phyloP scores from a whole-genome alignment of 2,888 invertebrate species.

The Mesorhabditis spiculigera region DNA sequence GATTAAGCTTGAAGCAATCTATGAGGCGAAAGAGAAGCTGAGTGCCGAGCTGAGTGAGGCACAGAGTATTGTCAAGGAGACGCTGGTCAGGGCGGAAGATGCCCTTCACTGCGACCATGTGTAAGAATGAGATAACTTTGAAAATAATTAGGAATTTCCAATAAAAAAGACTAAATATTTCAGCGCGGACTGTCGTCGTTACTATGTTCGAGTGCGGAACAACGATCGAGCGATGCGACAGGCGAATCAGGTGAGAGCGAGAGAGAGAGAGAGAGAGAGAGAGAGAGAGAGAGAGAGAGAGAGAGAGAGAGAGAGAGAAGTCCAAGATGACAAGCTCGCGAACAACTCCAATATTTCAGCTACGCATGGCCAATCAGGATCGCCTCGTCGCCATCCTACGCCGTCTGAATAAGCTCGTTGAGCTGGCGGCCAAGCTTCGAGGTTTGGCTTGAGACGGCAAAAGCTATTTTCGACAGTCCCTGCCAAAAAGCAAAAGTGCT shows the following conservation, averaged over 20 bases:
- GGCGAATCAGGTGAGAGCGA: slow-evolving; percentile 22
- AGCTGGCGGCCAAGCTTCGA: slow-evolving; percentile 28
- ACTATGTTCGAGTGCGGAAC: slow-evolving; percentile 32
- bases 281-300: neutral
- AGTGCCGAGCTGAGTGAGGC: slow-evolving; percentile 48
- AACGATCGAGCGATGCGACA: slow-evolving; percentile 35
- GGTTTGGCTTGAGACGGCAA: slow-evolving; percentile 14
- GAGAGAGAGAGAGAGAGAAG: no score
- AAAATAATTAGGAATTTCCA: neutral
- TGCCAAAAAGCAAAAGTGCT: neutral
- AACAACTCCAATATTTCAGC: slow-evolving; percentile 16
- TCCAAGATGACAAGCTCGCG: no score
- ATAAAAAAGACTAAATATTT: slow-evolving; percentile 10
- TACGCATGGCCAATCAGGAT: slow-evolving; percentile 28
- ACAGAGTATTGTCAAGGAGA: slow-evolving; percentile 46
- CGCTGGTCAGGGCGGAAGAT: slow-evolving; percentile 53
- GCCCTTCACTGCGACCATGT: slow-evolving; percentile 35
- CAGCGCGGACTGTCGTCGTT: slow-evolving; percentile 30
- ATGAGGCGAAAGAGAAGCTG: slow-evolving; percentile 42
- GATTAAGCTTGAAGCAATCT: slow-evolving; percentile 47
- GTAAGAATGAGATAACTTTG: slow-evolving; percentile 16
- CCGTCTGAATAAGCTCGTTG: slow-evolving; percentile 38
- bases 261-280: no score
- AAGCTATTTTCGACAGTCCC: neutral
- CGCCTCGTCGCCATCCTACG: slow-evolving; percentile 32